Evolutionary conservation across 1,140 invertebrate genomes (phyloP), one percentile per base, ranked within the genome.

Genomic region (Magallana angulata): DNA sequence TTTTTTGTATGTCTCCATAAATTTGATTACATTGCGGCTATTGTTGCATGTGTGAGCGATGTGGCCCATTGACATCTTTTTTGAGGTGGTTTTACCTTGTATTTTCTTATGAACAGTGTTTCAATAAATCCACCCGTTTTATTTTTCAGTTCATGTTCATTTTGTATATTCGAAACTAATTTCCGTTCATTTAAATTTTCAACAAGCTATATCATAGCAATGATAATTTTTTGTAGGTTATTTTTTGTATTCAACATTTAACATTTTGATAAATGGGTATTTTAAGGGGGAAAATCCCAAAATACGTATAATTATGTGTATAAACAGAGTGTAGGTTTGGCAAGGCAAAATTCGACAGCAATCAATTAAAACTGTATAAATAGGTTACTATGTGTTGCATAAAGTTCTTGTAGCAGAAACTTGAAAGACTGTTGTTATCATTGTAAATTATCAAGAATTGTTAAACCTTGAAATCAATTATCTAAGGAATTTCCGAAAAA

Each of bases 341-440:
- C 62, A 64, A 62, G 64, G 86, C 86, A 87, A 87, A 82, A 68
- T 87, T 87, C 86, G 84, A 87, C 87, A 68, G 87, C 87, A 84
- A 85, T 85, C 84, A 85, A 88, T 30, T 11, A 24, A 48, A 76
- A 76, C 14, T 36, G 9, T 8, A 68, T n/a, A 7, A 76, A 76
- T 11, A 48, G 36, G 1, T 30, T 30, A 30, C 2, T 12, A 30
- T 36, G 14, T 62, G 68, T 24, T 36, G 68, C 24, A 30, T 76
- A 76, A 76, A 12, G 12, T 76, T 2, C 36, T 24, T 5, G 12
- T 24, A 30, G 68, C 18, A 24, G 18, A 24, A 24, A 24, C 18
- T 24, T 24, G 18, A 24, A 24, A 24, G 18, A 24, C 18, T 24
- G 18, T 24, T 24, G 18, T 24, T 24, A 24, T 24, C 18, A 24